These are phyloP conservation scores for Drosophila anomalipes DNA, from an alignment of 2,888 invertebrate genomes.

Conservation along the genomic window DNA sequence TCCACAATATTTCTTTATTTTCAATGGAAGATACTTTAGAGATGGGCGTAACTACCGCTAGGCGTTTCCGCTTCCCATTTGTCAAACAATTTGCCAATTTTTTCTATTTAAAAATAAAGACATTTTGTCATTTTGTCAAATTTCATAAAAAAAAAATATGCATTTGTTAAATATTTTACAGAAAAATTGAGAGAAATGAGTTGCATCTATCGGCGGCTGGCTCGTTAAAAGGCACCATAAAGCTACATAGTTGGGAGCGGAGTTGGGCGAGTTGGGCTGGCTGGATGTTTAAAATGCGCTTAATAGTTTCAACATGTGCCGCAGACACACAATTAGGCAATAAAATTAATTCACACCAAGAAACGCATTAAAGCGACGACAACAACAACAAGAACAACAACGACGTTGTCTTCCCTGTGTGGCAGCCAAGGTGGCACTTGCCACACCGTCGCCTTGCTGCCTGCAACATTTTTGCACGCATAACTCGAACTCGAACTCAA, in stretches of 20 bases:
- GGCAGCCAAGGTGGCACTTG: slow-evolving; percentile 57
- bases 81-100: slow-evolving; percentile 49
- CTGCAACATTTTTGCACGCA: slow-evolving; percentile 82
- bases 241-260: slow-evolving; percentile 66
- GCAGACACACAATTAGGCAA: slow-evolving; percentile 80
- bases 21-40: slow-evolving; percentile 22
- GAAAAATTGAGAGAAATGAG: slow-evolving; percentile 22
- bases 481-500: slow-evolving; percentile 66
- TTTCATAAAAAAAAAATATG: slow-evolving; percentile 29
- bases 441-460: slow-evolving; percentile 21
- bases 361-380: slow-evolving; percentile 63
- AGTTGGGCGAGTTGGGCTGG: slow-evolving; percentile 6
- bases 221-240: slow-evolving; percentile 60
- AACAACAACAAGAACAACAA: slow-evolving; percentile 12
- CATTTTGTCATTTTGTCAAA: slow-evolving; percentile 66
- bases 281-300: slow-evolving; percentile 72
- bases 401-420: slow-evolving; percentile 14
- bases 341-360: slow-evolving; percentile 84
- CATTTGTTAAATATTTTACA: slow-evolving; percentile 30
- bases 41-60: slow-evolving; percentile 41
- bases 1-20: slow-evolving; percentile 11
- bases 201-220: slow-evolving; percentile 11
- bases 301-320: slow-evolving; percentile 85
- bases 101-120: slow-evolving; percentile 78
- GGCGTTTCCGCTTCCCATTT: slow-evolving; percentile 46